Base-by-base conservation (phyloP, 2,888 invertebrate genomes). In the Selenia dentaria region DNA sequence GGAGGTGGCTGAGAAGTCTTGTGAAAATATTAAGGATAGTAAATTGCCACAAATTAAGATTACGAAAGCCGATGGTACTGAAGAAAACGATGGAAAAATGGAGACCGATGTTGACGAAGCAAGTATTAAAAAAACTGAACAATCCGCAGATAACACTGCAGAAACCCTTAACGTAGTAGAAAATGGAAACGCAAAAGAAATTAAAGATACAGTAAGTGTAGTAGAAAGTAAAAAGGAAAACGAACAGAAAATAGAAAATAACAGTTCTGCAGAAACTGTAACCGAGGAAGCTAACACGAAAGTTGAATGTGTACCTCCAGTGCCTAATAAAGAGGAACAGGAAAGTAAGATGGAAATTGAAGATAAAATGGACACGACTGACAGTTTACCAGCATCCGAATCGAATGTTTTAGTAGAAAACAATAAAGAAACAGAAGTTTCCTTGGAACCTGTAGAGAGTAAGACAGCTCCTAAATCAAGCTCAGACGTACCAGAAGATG, bases 1-100 rank as follows among this genome's bases (percentile, higher is more conserved):
- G 54, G 84, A 84, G 64, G 64, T 83, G 41, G 79, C 80, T 70
- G 74, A 73, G 65, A 82, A 85, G 58, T 59, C 79, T 28, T 67
- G 57, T 47, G 73, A 65, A 25, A 75, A 77, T 43, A 71, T 68
- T 28, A 69, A 57, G 4, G 67, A 71, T 22, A 25, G 46, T 8
- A 71, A n/a, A n/a, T n/a, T n/a, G n/a, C n/a, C n/a, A n/a, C n/a
- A n/a, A n/a, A n/a, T n/a, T n/a, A n/a, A n/a, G n/a, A n/a, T n/a
- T n/a, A n/a, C n/a, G n/a, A n/a, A 74, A 48, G 24, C 54, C 6
- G 62, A 53, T 28, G n/a, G 54, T 25, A 11, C 44, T 16, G 13
- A 32, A 35, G 55, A 54, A 22, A 48, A 61, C 36, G 29, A 34
- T 13, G 59, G 54, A 14, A 9, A 35, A 3, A 12, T 24, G 2